Percentiles rank a stretch among this genome's conserved stretches.
Evolutionary conservation across 2,797 vertebrate genomes (phyloP).

Genomic region (Discoglossus pictus): DNA sequence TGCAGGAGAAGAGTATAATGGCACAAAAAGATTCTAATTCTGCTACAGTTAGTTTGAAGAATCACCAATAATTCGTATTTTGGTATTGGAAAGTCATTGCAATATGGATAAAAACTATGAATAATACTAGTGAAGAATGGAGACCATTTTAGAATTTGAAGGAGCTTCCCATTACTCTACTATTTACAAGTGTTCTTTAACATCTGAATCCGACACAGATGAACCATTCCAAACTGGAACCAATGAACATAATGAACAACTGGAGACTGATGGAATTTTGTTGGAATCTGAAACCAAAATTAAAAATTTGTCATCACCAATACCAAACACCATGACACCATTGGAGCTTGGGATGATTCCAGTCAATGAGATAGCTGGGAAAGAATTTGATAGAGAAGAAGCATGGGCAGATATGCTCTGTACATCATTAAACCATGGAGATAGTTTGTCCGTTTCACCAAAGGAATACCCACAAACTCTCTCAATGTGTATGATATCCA

Average conservation of each 20-base stretch:
- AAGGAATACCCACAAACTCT: no score
- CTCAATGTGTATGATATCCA: no score
- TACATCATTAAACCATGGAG: conserved; percentile 1
- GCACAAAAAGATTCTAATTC: background rate
- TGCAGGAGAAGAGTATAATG: conserved; percentile 23
- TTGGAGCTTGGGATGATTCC: conserved; percentile 9
- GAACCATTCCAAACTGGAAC: conserved; percentile 44
- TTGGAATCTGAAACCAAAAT: conserved; percentile 29
- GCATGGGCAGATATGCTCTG: background rate
- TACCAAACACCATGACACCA: conserved; percentile 17
- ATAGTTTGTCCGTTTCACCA: background rate
- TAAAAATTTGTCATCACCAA: conserved; percentile 14
- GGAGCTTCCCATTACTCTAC: conserved; percentile 54
- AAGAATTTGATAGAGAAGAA: conserved; percentile 38
- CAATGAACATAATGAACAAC: conserved; percentile 40
- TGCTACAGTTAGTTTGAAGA: background rate
- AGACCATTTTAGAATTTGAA: conserved; percentile 64
- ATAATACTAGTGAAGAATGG: conserved; percentile 66
- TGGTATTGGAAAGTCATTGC: background rate
- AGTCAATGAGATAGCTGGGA: background rate
- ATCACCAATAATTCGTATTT: background rate
- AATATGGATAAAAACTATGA: background rate
- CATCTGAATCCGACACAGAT: conserved; percentile 47
- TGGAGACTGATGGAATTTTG: conserved; percentile 45
- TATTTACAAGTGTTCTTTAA: conserved; percentile 52